A percentile compares a stretch with the other conserved stretches of the same genome.
Conservation (phyloP, 2,113 vertebrate species). For the Porphyrio hochstetteri region DNA sequence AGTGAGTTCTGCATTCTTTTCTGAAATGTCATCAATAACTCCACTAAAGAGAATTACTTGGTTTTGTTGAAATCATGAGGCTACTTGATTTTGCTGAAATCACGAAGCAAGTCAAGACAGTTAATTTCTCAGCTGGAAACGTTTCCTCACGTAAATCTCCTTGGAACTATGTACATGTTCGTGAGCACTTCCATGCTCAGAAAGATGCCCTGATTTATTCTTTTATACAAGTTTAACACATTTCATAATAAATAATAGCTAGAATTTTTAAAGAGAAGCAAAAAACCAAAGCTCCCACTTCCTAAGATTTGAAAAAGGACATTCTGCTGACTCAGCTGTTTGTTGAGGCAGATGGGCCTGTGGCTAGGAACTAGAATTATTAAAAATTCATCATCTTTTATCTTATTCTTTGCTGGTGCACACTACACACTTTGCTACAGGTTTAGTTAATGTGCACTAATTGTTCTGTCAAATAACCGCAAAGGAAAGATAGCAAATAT, state of each 20-base stretch:
- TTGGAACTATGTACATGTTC: background rate
- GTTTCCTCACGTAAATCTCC: background rate
- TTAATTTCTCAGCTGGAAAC: background rate
- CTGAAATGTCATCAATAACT: slow-evolving; percentile 22
- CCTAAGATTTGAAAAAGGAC: background rate
- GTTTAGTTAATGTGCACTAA: slow-evolving; percentile 11
- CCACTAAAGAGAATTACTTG: background rate
- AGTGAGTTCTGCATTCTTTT: slow-evolving; percentile 12
- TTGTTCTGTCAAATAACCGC: slow-evolving; percentile 17
- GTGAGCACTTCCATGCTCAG: background rate
- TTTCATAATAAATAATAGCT: background rate
- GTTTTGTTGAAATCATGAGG: background rate
- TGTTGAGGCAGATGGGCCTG: background rate
- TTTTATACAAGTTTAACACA: background rate
- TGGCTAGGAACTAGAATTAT: background rate
- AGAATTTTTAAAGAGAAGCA: background rate
- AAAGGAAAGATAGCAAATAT: slow-evolving; percentile 4
- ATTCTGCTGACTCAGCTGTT: slow-evolving; percentile 8
- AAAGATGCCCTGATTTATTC: background rate
- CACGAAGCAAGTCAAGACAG: background rate
- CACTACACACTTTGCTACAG: background rate
- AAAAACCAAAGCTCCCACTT: background rate
- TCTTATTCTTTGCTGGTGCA: background rate
- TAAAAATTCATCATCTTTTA: slow-evolving; percentile 31
- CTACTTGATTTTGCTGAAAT: slow-evolving; percentile 13